Conservation (phyloP, 2,113 vertebrate species). For the Plestiodon gilberti region DNA sequence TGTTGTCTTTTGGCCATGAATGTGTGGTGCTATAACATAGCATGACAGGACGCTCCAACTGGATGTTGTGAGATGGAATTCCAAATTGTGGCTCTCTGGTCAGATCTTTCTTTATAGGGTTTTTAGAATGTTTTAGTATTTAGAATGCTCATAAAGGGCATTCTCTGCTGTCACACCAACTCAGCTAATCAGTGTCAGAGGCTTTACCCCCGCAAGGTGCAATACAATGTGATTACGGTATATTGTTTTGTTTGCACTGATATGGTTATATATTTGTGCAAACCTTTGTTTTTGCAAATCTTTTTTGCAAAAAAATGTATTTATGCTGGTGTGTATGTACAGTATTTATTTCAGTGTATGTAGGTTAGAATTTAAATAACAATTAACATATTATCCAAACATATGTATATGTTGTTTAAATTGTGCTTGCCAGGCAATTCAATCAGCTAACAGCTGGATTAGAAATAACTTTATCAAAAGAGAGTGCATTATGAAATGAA, state of each 20-base stretch:
- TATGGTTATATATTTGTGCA: neutral
- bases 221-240: too few species aligned
- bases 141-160: neutral
- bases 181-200: neutral
- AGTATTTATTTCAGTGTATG: neutral
- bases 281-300: neutral
- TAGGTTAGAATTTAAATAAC: constrained; percentile 10
- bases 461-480: constrained; percentile 51
- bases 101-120: too few species aligned
- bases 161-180: neutral
- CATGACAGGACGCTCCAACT: too few species aligned
- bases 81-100: too few species aligned
- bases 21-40: too few species aligned
- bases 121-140: neutral
- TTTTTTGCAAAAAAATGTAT: neutral
- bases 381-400: constrained; percentile 23
- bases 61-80: too few species aligned
- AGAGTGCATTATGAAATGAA: constrained; percentile 53
- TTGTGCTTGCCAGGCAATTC: constrained; percentile 39
- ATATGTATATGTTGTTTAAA: constrained; percentile 40
- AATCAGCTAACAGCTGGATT: constrained; percentile 63
- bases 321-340: neutral
- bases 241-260: neutral
- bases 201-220: too few species aligned
- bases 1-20: too few species aligned